Evolutionary conservation across 2,113 vertebrate genomes (phyloP).

Genomic region (Lanius ludovicianus): DNA sequence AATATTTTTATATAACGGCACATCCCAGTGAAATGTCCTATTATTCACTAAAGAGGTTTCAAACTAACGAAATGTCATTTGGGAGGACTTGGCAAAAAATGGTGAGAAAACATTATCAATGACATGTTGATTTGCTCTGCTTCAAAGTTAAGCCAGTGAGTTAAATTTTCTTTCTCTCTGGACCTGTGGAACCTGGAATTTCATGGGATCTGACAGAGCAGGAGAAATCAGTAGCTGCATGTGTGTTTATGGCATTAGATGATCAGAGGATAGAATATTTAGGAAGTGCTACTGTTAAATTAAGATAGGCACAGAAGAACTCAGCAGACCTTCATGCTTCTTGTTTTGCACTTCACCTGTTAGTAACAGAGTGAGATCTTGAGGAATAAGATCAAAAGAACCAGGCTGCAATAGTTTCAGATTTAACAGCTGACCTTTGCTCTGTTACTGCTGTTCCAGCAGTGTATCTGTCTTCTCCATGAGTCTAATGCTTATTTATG

Average conservation of each 20-base stretch:
- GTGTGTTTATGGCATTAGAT: background rate
- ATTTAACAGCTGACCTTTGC: conserved; percentile 37
- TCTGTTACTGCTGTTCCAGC: conserved; percentile 1
- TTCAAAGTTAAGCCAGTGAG: background rate
- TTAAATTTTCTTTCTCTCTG: background rate
- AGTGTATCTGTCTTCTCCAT: conserved; percentile 57
- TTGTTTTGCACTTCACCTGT: background rate
- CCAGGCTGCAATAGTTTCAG: conserved; percentile 7
- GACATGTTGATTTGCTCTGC: background rate
- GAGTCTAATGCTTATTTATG: conserved; percentile 73
- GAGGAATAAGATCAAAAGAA: conserved; percentile 27
- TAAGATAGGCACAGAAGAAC: background rate
- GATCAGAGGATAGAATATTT: background rate
- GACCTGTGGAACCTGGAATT: background rate
- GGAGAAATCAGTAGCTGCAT: background rate
- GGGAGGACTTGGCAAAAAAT: background rate
- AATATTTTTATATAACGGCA: background rate
- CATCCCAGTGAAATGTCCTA: conserved; percentile 38
- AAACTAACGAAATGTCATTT: background rate
- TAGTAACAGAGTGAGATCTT: background rate
- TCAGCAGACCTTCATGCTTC: background rate
- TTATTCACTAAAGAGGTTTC: conserved; percentile 35
- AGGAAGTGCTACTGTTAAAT: background rate
- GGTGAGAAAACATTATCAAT: background rate
- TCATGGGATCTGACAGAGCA: background rate